Evolutionary conservation across 2,113 vertebrate species (phyloP).

Genomic region (Peromyscus polionotus): DNA sequence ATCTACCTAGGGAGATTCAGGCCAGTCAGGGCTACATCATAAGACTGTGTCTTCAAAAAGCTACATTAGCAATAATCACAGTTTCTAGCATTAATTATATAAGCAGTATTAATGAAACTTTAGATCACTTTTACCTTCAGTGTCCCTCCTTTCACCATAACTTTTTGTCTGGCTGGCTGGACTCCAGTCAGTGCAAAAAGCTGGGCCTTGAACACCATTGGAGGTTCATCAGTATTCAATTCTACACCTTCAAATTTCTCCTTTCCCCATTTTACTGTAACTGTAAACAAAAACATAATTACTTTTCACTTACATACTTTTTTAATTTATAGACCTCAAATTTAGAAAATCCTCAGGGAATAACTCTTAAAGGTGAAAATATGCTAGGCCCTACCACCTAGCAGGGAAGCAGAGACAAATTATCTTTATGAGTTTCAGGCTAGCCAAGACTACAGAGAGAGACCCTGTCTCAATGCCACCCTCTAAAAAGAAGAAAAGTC

Average conservation of each 20-base stretch:
- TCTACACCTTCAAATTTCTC: conserved; percentile 99
- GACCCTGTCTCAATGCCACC: neutral
- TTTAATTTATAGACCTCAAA: conserved; percentile 16
- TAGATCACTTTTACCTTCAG: conserved; percentile 91
- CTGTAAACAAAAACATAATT: conserved; percentile 85
- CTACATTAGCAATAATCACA: neutral
- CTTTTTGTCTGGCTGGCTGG: conserved; percentile 98
- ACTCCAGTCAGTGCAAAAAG: conserved; percentile 98
- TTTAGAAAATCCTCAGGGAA: neutral
- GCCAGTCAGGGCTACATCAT: neutral
- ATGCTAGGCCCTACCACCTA: neutral
- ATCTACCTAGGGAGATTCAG: neutral
- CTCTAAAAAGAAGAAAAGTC: neutral
- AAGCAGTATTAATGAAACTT: conserved; percentile 2
- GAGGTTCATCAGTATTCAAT: conserved; percentile 98
- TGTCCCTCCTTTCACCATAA: conserved; percentile 99
- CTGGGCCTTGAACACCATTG: conserved; percentile 99
- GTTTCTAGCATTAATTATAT: neutral
- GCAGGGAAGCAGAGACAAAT: neutral
- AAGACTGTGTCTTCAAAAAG: neutral
- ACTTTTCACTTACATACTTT: conserved; percentile 52
- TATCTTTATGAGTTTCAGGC: neutral
- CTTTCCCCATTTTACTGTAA: conserved; percentile 99
- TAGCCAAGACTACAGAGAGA: neutral
- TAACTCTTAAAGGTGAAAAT: neutral